Percentiles rank a stretch among this genome's conserved stretches.
These are phyloP conservation scores for Oreocharis arfaki DNA, from an alignment of 2,113 vertebrate species.

Conservation along the genomic window DNA sequence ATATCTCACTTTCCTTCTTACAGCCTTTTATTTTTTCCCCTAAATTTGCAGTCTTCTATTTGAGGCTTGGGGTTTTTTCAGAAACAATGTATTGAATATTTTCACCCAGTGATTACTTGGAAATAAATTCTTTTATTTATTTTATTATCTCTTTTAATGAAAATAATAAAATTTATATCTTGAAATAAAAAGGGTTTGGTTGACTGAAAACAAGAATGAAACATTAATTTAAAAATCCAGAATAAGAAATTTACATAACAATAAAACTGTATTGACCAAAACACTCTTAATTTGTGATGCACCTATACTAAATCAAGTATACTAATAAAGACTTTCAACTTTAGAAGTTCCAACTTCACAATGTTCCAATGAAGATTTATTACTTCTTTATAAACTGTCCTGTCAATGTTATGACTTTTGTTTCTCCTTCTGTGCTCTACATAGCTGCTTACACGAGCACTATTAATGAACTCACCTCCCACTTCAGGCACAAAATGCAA, in stretches of 20 bases:
- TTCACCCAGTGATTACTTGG: not conserved
- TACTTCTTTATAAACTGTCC: not conserved
- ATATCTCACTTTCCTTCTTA: not conserved
- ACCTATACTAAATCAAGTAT: not conserved
- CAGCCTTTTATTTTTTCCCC: accelerated
- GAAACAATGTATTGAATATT: not conserved
- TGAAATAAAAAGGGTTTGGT: not conserved
- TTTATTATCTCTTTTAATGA: not conserved
- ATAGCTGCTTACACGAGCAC: not conserved
- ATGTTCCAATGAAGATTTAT: not conserved
- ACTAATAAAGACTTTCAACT: not conserved
- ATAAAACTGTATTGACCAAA: not conserved
- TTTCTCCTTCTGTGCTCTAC: not conserved
- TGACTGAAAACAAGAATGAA: not conserved
- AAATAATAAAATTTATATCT: not conserved
- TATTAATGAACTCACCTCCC: not conserved
- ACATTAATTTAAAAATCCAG: not conserved
- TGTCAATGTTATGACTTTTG: not conserved
- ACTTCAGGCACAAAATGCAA: not conserved
- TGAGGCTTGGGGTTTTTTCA: accelerated
- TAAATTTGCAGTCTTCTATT: not conserved
- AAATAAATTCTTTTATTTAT: not conserved
- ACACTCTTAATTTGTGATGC: not conserved
- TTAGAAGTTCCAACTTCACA: not conserved
- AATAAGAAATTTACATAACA: not conserved